These are phyloP conservation scores for Caenorhabditis japonica DNA, from an alignment of 2,888 invertebrate species.

Conservation along the genomic window DNA sequence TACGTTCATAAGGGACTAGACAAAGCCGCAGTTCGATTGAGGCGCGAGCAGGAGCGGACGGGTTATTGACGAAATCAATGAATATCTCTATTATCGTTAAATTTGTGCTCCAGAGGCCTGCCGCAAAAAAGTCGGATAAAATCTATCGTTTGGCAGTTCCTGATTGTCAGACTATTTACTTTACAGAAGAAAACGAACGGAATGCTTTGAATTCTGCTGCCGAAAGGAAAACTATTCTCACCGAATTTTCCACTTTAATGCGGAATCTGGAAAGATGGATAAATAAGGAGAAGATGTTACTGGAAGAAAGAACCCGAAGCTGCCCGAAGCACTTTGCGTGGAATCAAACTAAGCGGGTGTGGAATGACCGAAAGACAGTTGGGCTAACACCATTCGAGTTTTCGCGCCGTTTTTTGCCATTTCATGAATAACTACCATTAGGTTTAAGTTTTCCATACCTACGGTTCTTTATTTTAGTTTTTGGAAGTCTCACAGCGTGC, in stretches of 20 bases:
- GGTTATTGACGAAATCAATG: slow-evolving; percentile 28
- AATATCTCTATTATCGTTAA: slow-evolving; percentile 34
- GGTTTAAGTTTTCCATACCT: too few relatives aligned
- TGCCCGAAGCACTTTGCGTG: slow-evolving; percentile 39
- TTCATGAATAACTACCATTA: too few relatives aligned
- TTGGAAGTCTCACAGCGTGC: too few relatives aligned
- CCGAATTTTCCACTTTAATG: slow-evolving; percentile 52
- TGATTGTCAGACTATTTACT: too few relatives aligned
- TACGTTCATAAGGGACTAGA: slow-evolving; percentile 12
- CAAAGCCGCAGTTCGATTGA: slow-evolving; percentile 2
- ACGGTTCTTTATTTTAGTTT: too few relatives aligned
- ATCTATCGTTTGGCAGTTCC: slow-evolving; percentile 33
- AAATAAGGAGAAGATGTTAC: slow-evolving; percentile 3
- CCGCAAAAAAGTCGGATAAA: slow-evolving; percentile 29
- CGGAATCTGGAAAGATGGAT: neutral
- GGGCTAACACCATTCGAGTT: slow-evolving; percentile 17
- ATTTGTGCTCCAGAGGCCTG: slow-evolving; percentile 41
- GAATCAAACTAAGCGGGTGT: slow-evolving; percentile 5
- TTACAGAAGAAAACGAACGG: neutral
- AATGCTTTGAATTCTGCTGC: too few relatives aligned
- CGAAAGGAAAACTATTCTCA: too few relatives aligned
- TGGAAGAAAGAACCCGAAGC: neutral
- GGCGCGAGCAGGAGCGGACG: too few relatives aligned
- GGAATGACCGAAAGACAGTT: slow-evolving; percentile 2
- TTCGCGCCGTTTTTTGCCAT: too few relatives aligned